A percentile compares a stretch with the other conserved stretches of the same genome.
These are phyloP conservation scores for Hecatera dysodea DNA, from an alignment of 2,888 invertebrate species.

Conservation along the genomic window DNA sequence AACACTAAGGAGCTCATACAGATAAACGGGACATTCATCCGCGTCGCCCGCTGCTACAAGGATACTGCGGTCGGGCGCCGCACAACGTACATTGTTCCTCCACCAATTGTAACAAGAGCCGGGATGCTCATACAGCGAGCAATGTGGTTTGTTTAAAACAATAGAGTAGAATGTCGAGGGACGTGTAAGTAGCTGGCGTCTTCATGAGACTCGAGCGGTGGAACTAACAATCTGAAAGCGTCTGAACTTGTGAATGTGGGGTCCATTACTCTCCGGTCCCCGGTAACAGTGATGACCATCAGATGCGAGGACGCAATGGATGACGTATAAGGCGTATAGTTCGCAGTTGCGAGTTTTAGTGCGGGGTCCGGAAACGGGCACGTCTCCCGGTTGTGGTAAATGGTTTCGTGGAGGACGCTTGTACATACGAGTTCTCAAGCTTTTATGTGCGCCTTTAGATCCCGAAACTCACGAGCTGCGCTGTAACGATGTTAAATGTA, in stretches of 20 bases:
- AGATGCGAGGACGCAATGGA: constrained; percentile 66
- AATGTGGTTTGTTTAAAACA: constrained; percentile 80
- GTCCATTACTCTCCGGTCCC: constrained; percentile 60
- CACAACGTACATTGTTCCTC: constrained; percentile 73
- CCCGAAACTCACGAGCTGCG: constrained; percentile 59
- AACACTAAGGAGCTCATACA: constrained; percentile 75
- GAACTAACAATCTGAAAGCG: constrained; percentile 52
- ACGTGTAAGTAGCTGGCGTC: constrained; percentile 72
- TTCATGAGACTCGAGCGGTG: constrained; percentile 68
- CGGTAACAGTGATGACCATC: constrained; percentile 25
- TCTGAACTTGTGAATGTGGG: constrained; percentile 47
- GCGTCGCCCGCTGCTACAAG: constrained; percentile 45
- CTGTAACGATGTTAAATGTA: constrained; percentile 48
- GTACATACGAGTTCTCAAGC: constrained; percentile 69
- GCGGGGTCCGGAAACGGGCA: constrained; percentile 61
- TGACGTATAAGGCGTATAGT: constrained; percentile 46
- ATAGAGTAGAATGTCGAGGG: constrained; percentile 67
- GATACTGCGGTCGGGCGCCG: constrained; percentile 50
- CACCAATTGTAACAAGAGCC: constrained; percentile 60
- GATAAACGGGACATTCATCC: constrained; percentile 72
- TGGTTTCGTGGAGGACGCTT: constrained; percentile 72
- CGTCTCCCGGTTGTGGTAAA: constrained; percentile 72
- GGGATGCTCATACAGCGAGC: constrained; percentile 71
- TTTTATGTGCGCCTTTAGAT: constrained; percentile 63
- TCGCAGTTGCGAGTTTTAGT: constrained; percentile 57